Evolutionary conservation across 2,113 vertebrate species (phyloP).

Genomic region (Beaufortia kweichowensis): DNA sequence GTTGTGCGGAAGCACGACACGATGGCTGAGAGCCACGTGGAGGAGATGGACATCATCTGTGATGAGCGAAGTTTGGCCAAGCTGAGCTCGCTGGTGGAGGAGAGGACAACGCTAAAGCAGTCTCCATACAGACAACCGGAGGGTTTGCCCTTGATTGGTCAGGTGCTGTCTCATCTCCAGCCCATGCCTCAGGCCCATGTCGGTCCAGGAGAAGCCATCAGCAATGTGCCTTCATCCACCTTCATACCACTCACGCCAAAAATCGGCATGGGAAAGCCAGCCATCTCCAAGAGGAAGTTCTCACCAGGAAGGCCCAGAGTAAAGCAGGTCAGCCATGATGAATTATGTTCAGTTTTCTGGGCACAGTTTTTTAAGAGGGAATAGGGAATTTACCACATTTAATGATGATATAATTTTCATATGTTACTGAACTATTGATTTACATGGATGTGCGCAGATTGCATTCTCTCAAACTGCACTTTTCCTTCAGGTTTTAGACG

Average conservation of each 20-base stretch:
- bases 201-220: constrained; percentile 68
- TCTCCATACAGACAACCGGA: constrained; percentile 69
- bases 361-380: not conserved
- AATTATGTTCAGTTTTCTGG: not conserved
- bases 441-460: not conserved
- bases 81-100: constrained; percentile 71
- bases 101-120: constrained; percentile 73
- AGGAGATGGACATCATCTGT: constrained; percentile 69
- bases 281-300: constrained; percentile 98
- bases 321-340: constrained; percentile 85
- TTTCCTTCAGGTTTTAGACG: not conserved
- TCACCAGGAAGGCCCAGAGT: constrained; percentile 96
- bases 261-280: constrained; percentile 99
- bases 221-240: constrained; percentile 76
- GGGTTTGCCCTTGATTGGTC: constrained; percentile 69
- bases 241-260: constrained; percentile 92
- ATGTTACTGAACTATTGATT: not conserved
- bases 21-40: not conserved
- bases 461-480: not conserved
- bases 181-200: constrained; percentile 69
- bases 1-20: not conserved
- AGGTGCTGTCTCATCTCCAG: constrained; percentile 70
- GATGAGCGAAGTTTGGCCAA: constrained; percentile 70
- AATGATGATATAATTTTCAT: not conserved
- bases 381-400: not conserved